A percentile compares a stretch with the other conserved stretches of the same genome.
These are phyloP conservation scores for Oreochromis spilurus DNA, from an alignment of 2,113 vertebrate species.

Conservation along the genomic window DNA sequence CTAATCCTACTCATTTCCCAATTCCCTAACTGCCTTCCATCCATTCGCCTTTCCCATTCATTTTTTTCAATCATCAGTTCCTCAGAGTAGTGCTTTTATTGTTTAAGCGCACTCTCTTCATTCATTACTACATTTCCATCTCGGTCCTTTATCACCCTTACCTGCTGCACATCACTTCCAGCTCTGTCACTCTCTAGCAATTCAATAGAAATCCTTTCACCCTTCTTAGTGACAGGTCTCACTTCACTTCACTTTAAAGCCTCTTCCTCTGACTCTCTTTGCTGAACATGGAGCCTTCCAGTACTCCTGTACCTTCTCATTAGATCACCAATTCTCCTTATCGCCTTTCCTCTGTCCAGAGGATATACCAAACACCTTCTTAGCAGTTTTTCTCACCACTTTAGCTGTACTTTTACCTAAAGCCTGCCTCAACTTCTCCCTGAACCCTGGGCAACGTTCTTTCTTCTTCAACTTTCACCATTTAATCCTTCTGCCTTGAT, in stretches of 20 bases:
- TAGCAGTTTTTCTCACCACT: neutral
- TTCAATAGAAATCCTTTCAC: neutral
- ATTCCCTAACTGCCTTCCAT: neutral
- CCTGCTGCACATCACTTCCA: neutral
- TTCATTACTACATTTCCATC: neutral
- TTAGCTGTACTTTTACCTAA: neutral
- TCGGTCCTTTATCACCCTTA: neutral
- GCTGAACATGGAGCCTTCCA: neutral
- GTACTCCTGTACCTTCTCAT: neutral
- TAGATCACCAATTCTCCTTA: neutral
- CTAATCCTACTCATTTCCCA: neutral
- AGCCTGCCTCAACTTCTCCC: neutral
- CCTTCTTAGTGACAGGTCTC: neutral
- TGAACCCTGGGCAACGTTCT: neutral
- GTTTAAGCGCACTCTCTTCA: neutral
- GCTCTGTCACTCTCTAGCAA: neutral
- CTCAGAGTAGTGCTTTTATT: neutral
- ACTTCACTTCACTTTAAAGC: neutral
- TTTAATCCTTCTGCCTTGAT: neutral
- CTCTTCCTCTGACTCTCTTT: neutral
- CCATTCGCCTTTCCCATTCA: neutral
- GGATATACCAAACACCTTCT: neutral
- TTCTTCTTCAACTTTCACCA: neutral
- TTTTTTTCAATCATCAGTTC: neutral
- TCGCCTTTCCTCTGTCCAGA: neutral